Conservation (phyloP, 2,888 invertebrate genomes). For the Heliconius hortense region DNA sequence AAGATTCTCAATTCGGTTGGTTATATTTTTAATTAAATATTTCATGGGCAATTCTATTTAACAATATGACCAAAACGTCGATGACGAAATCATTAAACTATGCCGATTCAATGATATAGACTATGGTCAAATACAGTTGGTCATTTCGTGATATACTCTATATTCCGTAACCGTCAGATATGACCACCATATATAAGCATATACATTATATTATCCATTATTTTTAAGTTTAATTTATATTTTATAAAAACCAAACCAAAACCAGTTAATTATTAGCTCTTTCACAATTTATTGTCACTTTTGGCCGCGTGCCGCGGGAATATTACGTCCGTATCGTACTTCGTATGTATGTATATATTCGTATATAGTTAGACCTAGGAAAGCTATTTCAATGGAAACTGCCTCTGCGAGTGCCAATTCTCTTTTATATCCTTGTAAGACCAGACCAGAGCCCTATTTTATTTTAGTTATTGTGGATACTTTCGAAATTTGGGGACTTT, state of each 20-base stretch:
- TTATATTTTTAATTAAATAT: neutral
- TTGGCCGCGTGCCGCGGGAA: constrained; percentile 3
- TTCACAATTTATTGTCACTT: neutral
- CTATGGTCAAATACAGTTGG: neutral
- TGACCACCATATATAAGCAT: no score
- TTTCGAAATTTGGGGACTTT: neutral
- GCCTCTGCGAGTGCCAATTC: neutral
- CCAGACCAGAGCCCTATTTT: neutral
- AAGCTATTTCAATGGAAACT: neutral
- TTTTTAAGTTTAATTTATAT: no score
- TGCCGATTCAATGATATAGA: neutral
- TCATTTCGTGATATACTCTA: neutral
- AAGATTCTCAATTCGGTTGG: no score
- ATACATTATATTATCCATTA: no score
- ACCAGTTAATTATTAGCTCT: neutral
- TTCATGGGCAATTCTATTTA: no score
- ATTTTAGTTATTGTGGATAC: neutral
- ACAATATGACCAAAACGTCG: no score
- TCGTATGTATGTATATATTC: neutral
- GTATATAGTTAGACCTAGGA: neutral
- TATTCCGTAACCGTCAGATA: no score
- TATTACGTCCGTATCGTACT: neutral
- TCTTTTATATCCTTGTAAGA: neutral
- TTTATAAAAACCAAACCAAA: neutral
- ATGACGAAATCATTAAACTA: neutral